A percentile compares a stretch with the other conserved stretches of the same genome.
These are phyloP conservation scores for Dunckerocampus dactyliophorus DNA, from an alignment of 2,113 vertebrate species.

Conservation along the genomic window DNA sequence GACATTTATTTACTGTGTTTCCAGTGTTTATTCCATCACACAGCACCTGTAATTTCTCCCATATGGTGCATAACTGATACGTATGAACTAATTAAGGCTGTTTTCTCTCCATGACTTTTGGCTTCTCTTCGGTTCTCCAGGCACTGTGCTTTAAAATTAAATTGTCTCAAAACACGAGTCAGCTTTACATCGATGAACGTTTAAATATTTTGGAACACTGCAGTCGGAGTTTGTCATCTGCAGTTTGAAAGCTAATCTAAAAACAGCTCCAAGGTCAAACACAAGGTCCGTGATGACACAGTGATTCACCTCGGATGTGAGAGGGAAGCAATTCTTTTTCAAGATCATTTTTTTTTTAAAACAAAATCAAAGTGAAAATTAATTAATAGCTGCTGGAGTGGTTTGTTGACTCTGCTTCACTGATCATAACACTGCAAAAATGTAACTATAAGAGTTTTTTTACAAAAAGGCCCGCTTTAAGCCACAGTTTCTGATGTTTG, in stretches of 20 bases:
- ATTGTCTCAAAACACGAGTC: conserved; percentile 58
- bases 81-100: conserved; percentile 72
- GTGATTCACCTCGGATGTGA: too few relatives aligned
- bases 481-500: too few relatives aligned
- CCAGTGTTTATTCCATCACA: conserved; percentile 60
- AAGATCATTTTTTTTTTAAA: too few relatives aligned
- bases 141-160: conserved; percentile 64
- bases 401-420: too few relatives aligned
- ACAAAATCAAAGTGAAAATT: too few relatives aligned
- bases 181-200: conserved; percentile 50
- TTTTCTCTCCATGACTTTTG: conserved; percentile 69
- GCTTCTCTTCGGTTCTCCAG: conserved; percentile 54
- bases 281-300: too few relatives aligned
- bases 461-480: too few relatives aligned
- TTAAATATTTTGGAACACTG: conserved; percentile 38
- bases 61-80: conserved; percentile 69
- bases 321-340: too few relatives aligned
- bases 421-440: too few relatives aligned
- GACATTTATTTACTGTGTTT: conserved; percentile 63
- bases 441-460: too few relatives aligned
- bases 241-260: neutral
- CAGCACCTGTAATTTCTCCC: conserved; percentile 71
- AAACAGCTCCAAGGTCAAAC: neutral
- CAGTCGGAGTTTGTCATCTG: too few relatives aligned
- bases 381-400: too few relatives aligned